Percentiles rank a stretch among this genome's conserved stretches.
phyloP scores from a whole-genome alignment of 2,797 vertebrate genomes.

The Dendrocincla tyrannina region DNA sequence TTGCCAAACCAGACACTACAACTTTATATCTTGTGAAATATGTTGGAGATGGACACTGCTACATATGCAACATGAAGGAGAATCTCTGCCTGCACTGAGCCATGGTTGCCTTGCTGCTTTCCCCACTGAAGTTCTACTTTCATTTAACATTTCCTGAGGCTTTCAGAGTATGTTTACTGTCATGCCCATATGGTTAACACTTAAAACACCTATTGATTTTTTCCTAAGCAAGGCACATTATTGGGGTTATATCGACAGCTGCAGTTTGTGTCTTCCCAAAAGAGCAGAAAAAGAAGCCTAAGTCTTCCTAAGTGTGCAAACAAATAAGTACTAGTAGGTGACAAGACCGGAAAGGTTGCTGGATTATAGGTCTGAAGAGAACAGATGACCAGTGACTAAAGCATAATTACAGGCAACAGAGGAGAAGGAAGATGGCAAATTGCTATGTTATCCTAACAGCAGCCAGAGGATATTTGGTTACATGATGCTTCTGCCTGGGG shows the following conservation, averaged over 20 bases:
- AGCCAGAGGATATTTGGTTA: background rate
- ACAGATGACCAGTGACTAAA: slow-evolving; percentile 16
- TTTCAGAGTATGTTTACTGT: background rate
- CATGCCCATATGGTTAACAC: background rate
- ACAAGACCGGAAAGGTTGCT: background rate
- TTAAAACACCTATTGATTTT: background rate
- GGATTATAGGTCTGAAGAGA: slow-evolving; percentile 33
- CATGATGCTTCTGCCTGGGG: background rate
- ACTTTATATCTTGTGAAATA: slow-evolving; percentile 27
- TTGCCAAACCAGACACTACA: slow-evolving; percentile 27
- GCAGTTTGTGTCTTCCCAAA: background rate
- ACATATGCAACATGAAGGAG: accelerated
- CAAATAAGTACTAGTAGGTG: background rate
- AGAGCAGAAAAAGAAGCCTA: background rate
- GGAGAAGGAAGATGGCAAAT: slow-evolving; percentile 22
- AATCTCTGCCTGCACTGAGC: background rate
- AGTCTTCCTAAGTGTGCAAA: background rate
- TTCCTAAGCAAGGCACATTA: background rate
- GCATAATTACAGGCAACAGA: slow-evolving; percentile 44
- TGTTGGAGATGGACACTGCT: background rate
- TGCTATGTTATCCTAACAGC: background rate
- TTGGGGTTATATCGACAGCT: accelerated
- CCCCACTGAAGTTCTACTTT: background rate
- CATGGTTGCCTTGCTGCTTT: background rate
- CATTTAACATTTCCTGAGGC: background rate